A percentile compares a stretch with the other conserved stretches of the same genome.
Evolutionary conservation across 2,888 invertebrate genomes (phyloP).

Genomic region (Choristoneura rosaceana): DNA sequence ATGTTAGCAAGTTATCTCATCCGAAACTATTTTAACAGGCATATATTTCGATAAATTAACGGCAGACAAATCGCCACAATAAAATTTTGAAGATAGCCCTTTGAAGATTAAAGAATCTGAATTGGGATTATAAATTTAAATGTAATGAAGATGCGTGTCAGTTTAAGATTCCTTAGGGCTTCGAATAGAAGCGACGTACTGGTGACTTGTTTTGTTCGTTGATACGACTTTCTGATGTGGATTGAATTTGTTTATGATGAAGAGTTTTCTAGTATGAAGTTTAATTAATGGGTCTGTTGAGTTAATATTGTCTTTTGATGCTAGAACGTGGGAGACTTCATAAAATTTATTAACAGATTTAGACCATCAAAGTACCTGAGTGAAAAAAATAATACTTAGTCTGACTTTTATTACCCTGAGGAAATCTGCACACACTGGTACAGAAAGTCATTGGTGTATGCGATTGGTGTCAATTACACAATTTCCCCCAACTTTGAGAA

Average conservation of each 20-base stretch:
- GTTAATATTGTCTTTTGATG: neutral
- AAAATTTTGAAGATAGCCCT: slow-evolving; percentile 12
- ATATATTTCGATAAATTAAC: neutral
- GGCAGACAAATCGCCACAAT: slow-evolving; percentile 3
- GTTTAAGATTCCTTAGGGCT: neutral
- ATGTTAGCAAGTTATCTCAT: neutral
- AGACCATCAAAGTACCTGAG: neutral
- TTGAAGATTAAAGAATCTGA: slow-evolving; percentile 1
- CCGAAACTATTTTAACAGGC: neutral
- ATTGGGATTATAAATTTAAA: neutral
- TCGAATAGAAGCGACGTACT: neutral
- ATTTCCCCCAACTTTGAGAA: too few relatives aligned
- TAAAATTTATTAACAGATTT: neutral
- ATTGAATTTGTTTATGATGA: neutral
- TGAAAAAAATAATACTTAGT: too few relatives aligned
- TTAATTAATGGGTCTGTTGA: slow-evolving; percentile 1
- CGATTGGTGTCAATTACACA: too few relatives aligned
- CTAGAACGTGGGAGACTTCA: neutral
- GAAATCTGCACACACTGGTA: too few relatives aligned
- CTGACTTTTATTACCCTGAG: too few relatives aligned
- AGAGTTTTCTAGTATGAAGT: slow-evolving; percentile 4
- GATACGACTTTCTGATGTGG: neutral
- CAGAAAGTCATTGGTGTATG: too few relatives aligned
- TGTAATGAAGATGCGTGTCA: neutral
- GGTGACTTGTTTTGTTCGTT: neutral